A percentile compares a stretch with the other conserved stretches of the same genome.
Evolutionary conservation across 2,888 invertebrate genomes (phyloP).

Genomic region (Dinocampus coccinellae): DNA sequence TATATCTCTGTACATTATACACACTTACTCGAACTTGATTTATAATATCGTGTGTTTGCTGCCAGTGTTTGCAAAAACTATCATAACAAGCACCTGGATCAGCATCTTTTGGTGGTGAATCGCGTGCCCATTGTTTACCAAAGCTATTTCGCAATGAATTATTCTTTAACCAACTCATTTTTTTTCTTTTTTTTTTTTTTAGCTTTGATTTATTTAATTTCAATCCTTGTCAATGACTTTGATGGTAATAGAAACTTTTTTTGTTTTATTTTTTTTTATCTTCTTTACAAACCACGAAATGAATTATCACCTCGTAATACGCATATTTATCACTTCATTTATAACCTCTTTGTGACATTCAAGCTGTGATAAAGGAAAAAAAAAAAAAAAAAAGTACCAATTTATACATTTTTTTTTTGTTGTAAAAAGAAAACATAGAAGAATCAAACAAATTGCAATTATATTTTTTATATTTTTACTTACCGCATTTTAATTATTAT

Average conservation of each 20-base stretch:
- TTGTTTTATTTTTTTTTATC: too few relatives aligned
- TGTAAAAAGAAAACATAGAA: neutral
- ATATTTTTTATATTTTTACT: neutral
- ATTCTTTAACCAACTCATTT: slow-evolving; percentile 81
- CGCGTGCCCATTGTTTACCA: slow-evolving; percentile 75
- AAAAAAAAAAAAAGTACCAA: neutral
- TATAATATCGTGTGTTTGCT: slow-evolving; percentile 89
- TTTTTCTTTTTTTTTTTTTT: slow-evolving; percentile 28
- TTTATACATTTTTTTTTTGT: neutral
- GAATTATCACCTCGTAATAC: neutral
- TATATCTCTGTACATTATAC: neutral
- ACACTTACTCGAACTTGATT: slow-evolving; percentile 76
- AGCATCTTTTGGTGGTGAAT: slow-evolving; percentile 78
- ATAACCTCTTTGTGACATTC: neutral
- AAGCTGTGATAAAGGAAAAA: neutral
- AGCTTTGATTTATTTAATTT: neutral
- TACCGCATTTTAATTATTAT: neutral
- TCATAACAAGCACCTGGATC: slow-evolving; percentile 93
- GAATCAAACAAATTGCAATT: neutral
- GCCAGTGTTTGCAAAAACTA: slow-evolving; percentile 95
- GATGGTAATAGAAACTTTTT: too few relatives aligned
- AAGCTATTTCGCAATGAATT: slow-evolving; percentile 74
- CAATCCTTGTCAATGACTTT: too few relatives aligned
- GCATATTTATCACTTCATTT: neutral
- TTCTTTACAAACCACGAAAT: too few relatives aligned